These are phyloP conservation scores for Artibeus lituratus DNA, from an alignment of 2,797 vertebrate species.

Conservation along the genomic window DNA sequence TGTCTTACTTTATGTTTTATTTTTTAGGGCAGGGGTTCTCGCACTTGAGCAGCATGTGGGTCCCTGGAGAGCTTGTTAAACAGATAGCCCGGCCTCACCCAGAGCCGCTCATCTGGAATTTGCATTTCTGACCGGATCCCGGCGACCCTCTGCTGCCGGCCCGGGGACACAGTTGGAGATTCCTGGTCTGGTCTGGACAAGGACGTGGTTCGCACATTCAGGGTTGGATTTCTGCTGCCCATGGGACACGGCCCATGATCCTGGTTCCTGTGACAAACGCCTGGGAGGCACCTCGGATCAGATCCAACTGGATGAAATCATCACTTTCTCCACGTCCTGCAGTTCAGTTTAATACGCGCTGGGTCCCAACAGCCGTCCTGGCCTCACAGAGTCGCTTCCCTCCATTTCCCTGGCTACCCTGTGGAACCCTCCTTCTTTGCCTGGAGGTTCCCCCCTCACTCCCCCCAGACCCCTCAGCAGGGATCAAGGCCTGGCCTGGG, in stretches of 20 bases:
- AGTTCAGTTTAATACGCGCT: fast-evolving
- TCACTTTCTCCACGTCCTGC: fast-evolving
- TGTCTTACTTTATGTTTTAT: not conserved
- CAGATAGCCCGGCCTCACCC: fast-evolving
- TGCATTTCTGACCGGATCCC: not conserved
- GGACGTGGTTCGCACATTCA: not conserved
- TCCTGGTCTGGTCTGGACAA: not conserved
- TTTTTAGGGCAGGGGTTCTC: not conserved
- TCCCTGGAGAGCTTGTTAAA: not conserved
- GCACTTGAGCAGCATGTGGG: fast-evolving
- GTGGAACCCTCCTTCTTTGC: not conserved
- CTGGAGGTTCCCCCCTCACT: not conserved
- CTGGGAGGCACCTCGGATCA: not conserved
- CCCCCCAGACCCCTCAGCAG: not conserved
- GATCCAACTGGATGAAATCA: too few relatives aligned
- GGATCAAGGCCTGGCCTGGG: not conserved
- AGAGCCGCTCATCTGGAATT: not conserved
- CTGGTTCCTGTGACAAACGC: too few relatives aligned
- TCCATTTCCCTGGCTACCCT: fast-evolving
- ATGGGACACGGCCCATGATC: not conserved
- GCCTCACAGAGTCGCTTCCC: not conserved
- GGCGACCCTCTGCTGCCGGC: not conserved
- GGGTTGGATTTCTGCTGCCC: not conserved
- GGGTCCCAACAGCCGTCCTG: not conserved
- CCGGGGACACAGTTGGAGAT: not conserved